These are phyloP conservation scores for Chaetodon trifascialis DNA, from an alignment of 2,113 vertebrate species.

Conservation along the genomic window DNA sequence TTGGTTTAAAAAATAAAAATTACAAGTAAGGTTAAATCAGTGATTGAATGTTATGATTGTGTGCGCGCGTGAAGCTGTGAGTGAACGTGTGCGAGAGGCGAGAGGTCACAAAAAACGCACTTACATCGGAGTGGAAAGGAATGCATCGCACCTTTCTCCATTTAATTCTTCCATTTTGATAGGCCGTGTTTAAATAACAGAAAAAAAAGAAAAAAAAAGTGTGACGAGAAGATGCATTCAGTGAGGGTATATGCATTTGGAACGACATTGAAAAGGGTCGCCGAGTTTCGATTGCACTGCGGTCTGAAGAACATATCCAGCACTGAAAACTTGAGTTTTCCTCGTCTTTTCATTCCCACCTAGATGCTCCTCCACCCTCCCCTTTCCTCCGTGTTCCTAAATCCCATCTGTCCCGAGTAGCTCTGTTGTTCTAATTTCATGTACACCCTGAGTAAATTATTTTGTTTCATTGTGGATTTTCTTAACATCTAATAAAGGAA, in stretches of 20 bases:
- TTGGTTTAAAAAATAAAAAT: constrained; percentile 39
- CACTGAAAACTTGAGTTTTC: constrained; percentile 82
- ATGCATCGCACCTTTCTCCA: constrained; percentile 56
- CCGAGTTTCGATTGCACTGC: constrained; percentile 80
- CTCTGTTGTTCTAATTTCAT: constrained; percentile 96
- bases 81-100: constrained; percentile 70
- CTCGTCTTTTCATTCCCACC: constrained; percentile 62
- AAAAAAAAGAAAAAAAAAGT: constrained; percentile 27
- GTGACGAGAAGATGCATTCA: constrained; percentile 49
- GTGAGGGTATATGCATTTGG: constrained; percentile 78
- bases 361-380: constrained; percentile 54
- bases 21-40: constrained; percentile 70
- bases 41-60: constrained; percentile 79
- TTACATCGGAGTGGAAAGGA: constrained; percentile 83
- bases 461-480: constrained; percentile 99
- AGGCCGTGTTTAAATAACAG: constrained; percentile 76
- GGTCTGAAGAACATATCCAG: constrained; percentile 87
- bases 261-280: constrained; percentile 46
- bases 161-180: constrained; percentile 69
- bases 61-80: constrained; percentile 54
- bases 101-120: constrained; percentile 81
- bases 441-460: constrained; percentile 94
- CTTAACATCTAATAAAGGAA: constrained; percentile 98
- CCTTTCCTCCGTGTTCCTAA: constrained; percentile 51
- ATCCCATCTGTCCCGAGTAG: constrained; percentile 88